These are phyloP conservation scores for Cliona cf. orientalis DNA, from an alignment of 37 sponge, comb jelly and placozoan species.

Conservation along the genomic window DNA sequence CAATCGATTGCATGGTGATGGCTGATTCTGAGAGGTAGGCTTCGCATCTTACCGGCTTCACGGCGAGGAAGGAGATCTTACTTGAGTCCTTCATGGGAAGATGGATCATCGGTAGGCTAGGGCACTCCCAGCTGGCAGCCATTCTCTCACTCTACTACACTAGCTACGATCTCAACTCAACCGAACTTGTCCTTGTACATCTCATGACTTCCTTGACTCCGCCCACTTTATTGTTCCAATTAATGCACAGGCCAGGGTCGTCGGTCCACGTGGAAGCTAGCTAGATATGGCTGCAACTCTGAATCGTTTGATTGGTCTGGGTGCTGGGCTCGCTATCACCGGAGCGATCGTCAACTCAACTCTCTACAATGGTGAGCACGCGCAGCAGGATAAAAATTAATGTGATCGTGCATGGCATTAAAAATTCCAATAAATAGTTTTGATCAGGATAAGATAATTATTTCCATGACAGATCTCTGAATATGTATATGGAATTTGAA, in stretches of 20 bases:
- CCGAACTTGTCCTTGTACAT: too few species aligned
- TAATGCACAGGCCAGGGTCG: background rate
- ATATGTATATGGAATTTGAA: too few species aligned
- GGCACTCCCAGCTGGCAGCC: slow-evolving; percentile 77
- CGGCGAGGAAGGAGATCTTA: slow-evolving; percentile 47
- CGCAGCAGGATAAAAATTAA: too few species aligned
- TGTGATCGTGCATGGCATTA: too few species aligned
- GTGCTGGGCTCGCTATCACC: slow-evolving; percentile 76
- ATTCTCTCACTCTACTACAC: slow-evolving; percentile 6
- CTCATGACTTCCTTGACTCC: background rate
- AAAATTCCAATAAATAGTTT: too few species aligned
- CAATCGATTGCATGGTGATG: background rate
- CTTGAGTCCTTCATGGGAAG: slow-evolving; percentile 65
- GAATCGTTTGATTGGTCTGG: slow-evolving; percentile 70
- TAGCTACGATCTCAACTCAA: too few species aligned
- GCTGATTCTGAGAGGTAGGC: background rate
- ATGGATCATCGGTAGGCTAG: slow-evolving; percentile 68
- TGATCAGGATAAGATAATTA: too few species aligned
- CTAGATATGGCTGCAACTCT: slow-evolving; percentile 46
- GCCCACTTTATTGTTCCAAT: background rate
- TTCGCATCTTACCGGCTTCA: slow-evolving; percentile 68
- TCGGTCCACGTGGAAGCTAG: background rate
- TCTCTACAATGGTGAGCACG: slow-evolving; percentile 81
- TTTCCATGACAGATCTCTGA: too few species aligned
- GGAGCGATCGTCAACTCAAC: slow-evolving; percentile 86